Evolutionary conservation across 2,797 vertebrate species (phyloP), one percentile per base, ranked within the genome.

Genomic region (Valencia hispanica): DNA sequence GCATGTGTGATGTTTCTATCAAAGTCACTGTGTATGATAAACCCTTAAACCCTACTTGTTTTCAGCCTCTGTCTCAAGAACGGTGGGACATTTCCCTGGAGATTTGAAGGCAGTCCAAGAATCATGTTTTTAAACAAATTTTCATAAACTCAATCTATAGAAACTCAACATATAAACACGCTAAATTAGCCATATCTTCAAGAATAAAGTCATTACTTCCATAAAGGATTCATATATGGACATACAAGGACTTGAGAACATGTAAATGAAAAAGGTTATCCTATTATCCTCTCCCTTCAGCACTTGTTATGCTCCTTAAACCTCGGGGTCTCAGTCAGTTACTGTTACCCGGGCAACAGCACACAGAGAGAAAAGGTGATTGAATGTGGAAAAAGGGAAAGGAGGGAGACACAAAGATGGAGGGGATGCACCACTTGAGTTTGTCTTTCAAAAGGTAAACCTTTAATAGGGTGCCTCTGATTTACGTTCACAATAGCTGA

Each of bases 311-410:
- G 85, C 90, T 93, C 84, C 75, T 77, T 76, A 70, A 91, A 93
- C 51, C 85, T 91, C 82, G 79, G 71, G 77, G 92, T 94, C 92
- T 94, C 93, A 87, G 91, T 89, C 89, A 79, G 93, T 94, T 92
- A 95, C 94, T 84, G 94, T 95, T 93, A 91, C 95, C 94, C 88
- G 84, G 94, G 95, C 91, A 95, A 95, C 95, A 83, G 86, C 73
- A 85, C 86, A 90, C 57, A 72, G 82, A 82, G 76, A 87, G 41
- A 78, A 32, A 83, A 87, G 87, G 88, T 91, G 87, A 86, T 80
- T 79, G 79, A 83, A 91, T 81, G 84, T 79, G 82, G n/a, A 69
- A 87, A 53, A 84, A 27, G 61, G 55, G 79, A 80, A 61, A 84
- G 76, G 79, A 41, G 48, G 39, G 32, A 66, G 70, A 68, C 63